Base-by-base conservation (phyloP, 1,140 invertebrate species). In the Parasteatoda tepidariorum region DNA sequence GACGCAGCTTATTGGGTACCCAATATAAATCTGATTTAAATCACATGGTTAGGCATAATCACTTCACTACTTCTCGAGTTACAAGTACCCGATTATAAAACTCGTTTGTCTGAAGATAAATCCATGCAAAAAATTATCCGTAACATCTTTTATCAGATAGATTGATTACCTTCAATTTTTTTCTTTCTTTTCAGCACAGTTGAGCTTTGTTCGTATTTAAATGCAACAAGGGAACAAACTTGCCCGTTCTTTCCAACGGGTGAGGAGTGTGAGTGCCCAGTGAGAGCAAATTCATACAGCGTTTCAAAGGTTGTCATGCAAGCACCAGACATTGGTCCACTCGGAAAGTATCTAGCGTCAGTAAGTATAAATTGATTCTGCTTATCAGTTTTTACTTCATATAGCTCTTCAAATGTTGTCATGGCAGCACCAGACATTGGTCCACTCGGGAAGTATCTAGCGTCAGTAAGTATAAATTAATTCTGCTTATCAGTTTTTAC, bases 391-490 rank as follows among this genome's bases (percentile, higher is more conserved):
- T n/a, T n/a, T n/a, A n/a, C n/a, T n/a, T n/a, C n/a, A n/a, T 74
- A 13, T 3, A 24, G n/a, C 24, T 54, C 28, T 9, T 2, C 33
- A 11, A 38, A 74, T 11, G 26, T 61, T 7, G 38, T 33, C 24
- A 38, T 74, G 4, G 24, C 54, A 3, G 28, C 31, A 9, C 71
- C 71, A 15, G 54, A 61, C 2, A 54, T 59, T 41, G 71, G 71
- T 15, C 18, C 54, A 9, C 9, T 74, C 2, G 34, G 59, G 30
- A 74, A 74, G 22, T 74, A 31, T 15, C 2, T 74, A 0, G 71
- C 71, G 11, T 74, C 71, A 31, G 71, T 74, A 54, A 59, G 71
- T 18, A 18, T 67, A 22, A 11, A n/a, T n/a, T n/a, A n/a, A n/a
- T n/a, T n/a, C n/a, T n/a, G n/a, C n/a, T n/a, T n/a, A n/a, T n/a